Evolutionary conservation across 2,888 invertebrate genomes (phyloP).

Genomic region (Rotaria sp.): DNA sequence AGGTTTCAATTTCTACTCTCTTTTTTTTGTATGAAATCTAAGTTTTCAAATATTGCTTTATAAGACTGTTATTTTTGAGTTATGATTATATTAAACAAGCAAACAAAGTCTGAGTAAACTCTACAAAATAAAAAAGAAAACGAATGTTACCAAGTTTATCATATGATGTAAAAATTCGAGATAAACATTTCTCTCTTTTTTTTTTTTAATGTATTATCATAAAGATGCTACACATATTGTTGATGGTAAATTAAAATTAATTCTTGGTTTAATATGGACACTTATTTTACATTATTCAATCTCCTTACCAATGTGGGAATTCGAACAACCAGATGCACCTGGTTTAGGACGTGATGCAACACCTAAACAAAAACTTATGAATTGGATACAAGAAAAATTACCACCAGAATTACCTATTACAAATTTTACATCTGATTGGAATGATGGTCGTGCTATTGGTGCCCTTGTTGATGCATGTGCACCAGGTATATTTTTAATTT

Average conservation of each 20-base stretch:
- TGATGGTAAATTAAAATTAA: slow-evolving; percentile 79
- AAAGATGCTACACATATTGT: slow-evolving; percentile 79
- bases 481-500: slow-evolving; percentile 61
- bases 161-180: too few relatives aligned
- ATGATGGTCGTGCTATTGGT: slow-evolving; percentile 77
- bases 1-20: too few relatives aligned
- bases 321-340: slow-evolving; percentile 61
- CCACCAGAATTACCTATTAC: slow-evolving; percentile 70
- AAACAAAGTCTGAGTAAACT: too few relatives aligned
- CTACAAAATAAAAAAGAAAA: too few relatives aligned
- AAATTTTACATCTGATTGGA: slow-evolving; percentile 84
- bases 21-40: too few relatives aligned
- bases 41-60: too few relatives aligned
- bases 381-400: slow-evolving; percentile 77
- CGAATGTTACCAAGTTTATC: too few relatives aligned
- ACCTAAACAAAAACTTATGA: slow-evolving; percentile 64
- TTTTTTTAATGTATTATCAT: too few relatives aligned
- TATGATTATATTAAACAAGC: too few relatives aligned
- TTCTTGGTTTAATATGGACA: slow-evolving; percentile 85
- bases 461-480: slow-evolving; percentile 80
- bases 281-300: slow-evolving; percentile 85
- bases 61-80: too few relatives aligned
- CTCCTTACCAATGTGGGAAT: slow-evolving; percentile 82
- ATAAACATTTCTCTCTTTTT: too few relatives aligned
- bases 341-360: slow-evolving; percentile 52